phyloP scores from a whole-genome alignment of 2,888 invertebrate species.

The Pardosa pseudoannulata region DNA sequence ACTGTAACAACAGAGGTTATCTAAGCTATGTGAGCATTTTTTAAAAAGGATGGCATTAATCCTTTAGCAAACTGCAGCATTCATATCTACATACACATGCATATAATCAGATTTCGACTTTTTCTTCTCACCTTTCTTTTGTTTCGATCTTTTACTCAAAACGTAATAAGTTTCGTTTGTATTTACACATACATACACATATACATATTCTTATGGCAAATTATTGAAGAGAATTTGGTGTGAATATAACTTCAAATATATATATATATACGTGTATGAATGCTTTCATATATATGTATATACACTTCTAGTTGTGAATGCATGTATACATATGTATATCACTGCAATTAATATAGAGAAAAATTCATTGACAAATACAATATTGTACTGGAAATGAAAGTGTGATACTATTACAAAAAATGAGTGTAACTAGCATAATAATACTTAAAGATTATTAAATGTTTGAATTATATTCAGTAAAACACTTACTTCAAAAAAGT shows the following conservation, averaged over 20 bases:
- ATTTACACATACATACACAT: not conserved
- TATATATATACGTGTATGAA: not conserved
- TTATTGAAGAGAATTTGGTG: too few species aligned
- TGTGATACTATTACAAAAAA: not conserved
- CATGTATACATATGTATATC: not conserved
- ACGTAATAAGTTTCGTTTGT: too few species aligned
- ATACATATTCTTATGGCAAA: not conserved
- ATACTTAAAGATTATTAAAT: not conserved
- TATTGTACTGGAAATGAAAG: not conserved
- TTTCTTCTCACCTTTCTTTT: not conserved
- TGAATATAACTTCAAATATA: too few species aligned
- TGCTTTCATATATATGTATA: not conserved
- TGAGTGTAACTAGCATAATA: not conserved
- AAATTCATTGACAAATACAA: not conserved
- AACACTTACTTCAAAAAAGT: conserved; percentile 2
- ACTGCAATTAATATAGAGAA: not conserved
- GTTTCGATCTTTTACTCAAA: too few species aligned
- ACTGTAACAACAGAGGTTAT: conserved; percentile 28
- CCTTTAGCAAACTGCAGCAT: not conserved
- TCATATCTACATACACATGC: conserved; percentile 22
- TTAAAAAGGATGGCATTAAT: conserved; percentile 22
- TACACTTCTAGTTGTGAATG: not conserved
- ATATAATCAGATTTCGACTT: not conserved
- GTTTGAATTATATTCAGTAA: not conserved
- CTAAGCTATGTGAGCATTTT: conserved; percentile 52